Conservation (phyloP, 1,140 invertebrate species). For the Whitmania pigra region DNA sequence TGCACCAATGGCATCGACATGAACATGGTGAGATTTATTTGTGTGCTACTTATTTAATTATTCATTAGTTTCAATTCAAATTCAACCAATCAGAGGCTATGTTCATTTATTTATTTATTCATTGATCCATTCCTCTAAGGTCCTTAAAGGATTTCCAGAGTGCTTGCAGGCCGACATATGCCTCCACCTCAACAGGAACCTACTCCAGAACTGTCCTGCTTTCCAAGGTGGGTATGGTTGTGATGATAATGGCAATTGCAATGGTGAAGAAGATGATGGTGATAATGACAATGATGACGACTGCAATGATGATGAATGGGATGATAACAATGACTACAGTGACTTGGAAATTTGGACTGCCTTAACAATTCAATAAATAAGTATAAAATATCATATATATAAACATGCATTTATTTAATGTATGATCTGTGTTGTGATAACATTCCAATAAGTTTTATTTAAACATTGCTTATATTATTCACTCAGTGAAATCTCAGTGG, state of each 20-base stretch:
- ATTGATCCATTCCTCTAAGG: slow-evolving; percentile 34
- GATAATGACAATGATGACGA: background rate
- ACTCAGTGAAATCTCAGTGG: background rate
- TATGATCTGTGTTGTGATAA: background rate
- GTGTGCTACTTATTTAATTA: background rate
- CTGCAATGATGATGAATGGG: background rate
- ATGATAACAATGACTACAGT: background rate
- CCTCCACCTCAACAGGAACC: slow-evolving; percentile 64
- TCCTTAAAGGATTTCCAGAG: slow-evolving; percentile 94
- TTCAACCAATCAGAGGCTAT: too few species aligned
- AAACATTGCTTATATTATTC: too few species aligned
- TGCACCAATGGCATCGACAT: slow-evolving; percentile 99
- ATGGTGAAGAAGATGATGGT: background rate
- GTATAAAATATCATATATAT: background rate
- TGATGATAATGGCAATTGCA: background rate
- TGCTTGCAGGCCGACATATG: slow-evolving; percentile 97
- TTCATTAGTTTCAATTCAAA: too few species aligned
- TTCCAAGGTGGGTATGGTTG: slow-evolving; percentile 58
- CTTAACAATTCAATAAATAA: background rate
- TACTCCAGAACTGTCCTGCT: slow-evolving; percentile 81
- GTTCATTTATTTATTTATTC: too few species aligned
- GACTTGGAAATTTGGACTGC: background rate
- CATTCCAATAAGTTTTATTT: background rate
- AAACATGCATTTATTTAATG: background rate
- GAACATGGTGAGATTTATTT: slow-evolving; percentile 56